Base-by-base conservation (phyloP, 1,140 invertebrate species). In the Trachymyrmex septentrionalis region DNA sequence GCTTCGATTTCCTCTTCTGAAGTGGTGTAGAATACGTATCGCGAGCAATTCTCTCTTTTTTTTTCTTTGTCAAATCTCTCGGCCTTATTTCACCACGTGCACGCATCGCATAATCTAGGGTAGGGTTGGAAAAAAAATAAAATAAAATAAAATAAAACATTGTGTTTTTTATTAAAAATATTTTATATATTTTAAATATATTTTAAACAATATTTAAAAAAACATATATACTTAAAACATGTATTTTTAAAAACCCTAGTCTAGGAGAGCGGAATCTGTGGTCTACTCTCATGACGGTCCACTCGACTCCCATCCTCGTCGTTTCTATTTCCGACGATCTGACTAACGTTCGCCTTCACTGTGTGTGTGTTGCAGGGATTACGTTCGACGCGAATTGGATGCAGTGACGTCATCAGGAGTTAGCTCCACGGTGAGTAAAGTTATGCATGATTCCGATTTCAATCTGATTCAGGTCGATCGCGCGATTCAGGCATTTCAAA, bases 301-400 rank as follows among this genome's bases (percentile, higher is more conserved):
- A 85, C 72, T 64, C 71, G 82, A 85, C 61, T 66, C 21, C 38
- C 69, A 57, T 64, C 80, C 71, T 64, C 86, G 88, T 66, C 48
- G 85, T 72, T 73, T 67, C 71, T 75, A 84, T 87, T 75, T 66
- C 63, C 63, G 59, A 71, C 63, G 38, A 87, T 61, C 72, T 63
- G 67, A 63, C 82, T 90, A 90, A 88, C 55, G 44, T 63, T 86
- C 59, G 85, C 59, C 71, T 57, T 59, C 75, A 14, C n/a, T 85
- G 61, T 38, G 76, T 89, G 76, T 89, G 19, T 91, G 90, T 89
- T 91, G n/a, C 82, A 91, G 90, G 90, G 77, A 87, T 89, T 90
- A 84, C 86, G 71, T 86, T 87, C 87, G 84, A 80, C 72, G 67
- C 38, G 90, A 87, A 89, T 91, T 86, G 87, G 90, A 87, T 89